Base-by-base conservation (phyloP, 2,888 invertebrate genomes). In the Drosophila suboccidentalis region DNA sequence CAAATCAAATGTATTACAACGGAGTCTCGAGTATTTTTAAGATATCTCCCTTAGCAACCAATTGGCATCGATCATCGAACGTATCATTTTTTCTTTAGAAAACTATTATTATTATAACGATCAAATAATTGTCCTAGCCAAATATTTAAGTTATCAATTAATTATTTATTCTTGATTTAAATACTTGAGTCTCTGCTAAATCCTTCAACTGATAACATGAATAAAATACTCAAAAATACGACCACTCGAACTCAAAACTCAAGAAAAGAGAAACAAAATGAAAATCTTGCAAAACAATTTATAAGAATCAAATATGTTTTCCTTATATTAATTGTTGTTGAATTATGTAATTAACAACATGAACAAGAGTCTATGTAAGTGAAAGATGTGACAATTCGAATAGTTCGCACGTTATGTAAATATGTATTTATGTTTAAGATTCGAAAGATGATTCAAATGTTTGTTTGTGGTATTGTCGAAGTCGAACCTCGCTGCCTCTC, bases 401-500 rank as follows among this genome's bases (percentile, higher is more conserved):
- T 78, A 77, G 49, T 70, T 74, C 43, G 76, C 76, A 78, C 62
- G 59, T 51, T 74, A 68, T 76, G 76, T 78, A 76, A 65, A 76
- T 78, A 75, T 66, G 26, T 54, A 61, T 68, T 73, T 49, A 77
- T 62, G 29, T 43, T 68, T 68, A 78, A 67, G 68, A 64, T 63
- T 43, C 49, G 17, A 50, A 59, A 49, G 51, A 55, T 29, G 58
- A 55, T 62, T 41, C 46, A 9, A 29, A 39, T 44, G 46, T 55
- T 22, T 47, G 36, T 53, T 41, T 59, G 55, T 63, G 43, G 66
- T 66, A 72, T 49, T 71, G 58, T 79, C 69, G 70, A 91, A 90
- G 68, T 68, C 62, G 74, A 78, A 70, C 87, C 92, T 92, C 92
- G 92, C 92, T 92, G 92, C 89, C 90, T 92, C 92, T 91, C 91